Base-by-base conservation (phyloP, 2,888 invertebrate species). In the Ophraella communa region DNA sequence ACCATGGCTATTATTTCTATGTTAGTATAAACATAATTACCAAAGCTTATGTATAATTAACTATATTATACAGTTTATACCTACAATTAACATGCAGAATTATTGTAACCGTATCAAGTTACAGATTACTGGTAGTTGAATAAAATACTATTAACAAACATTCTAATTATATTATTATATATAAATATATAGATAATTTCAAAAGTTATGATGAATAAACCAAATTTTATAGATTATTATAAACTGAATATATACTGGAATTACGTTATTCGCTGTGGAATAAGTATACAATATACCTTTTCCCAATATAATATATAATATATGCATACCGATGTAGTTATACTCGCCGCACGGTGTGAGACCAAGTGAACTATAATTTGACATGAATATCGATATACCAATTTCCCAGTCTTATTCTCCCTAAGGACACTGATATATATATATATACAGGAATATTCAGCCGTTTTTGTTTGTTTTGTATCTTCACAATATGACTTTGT, bases 311-410 rank as follows among this genome's bases (percentile, higher is more conserved):
- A 30, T 30, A 30, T 30, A 30, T 11, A 30, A 30, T 30, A 30
- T 11, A 8, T 8, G 18, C 20, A 44, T 24, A 56, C 24, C 11
- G 30, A 14, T n/a, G 47, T 20, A 58, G 21, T 58, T 30, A 8
- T 21, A 10, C 21, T n/a, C 33, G 52, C 60, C 42, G 24, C 7
- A 11, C 30, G 17, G 44, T 39, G 58, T 27, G 35, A 51, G 49
- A 51, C 52, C 27, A 39, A 42, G 52, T 60, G 45, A 59, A 64
- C 45, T 64, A 39, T 44, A 63, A 63, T 58, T 58, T 58, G 63
- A 52, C 58, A 58, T 45, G 24, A 58, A 63, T 63, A 59, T 59
- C 59, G 64, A 64, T 54, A 58, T 47, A 64, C 53, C 59, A 64
- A 64, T 64, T 59, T 49, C 24, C 59, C 54, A 21, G 49, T 54